A percentile compares a stretch with the other conserved stretches of the same genome.
These are phyloP conservation scores for Pipistrellus pygmaeus DNA, from an alignment of 2,797 vertebrate species.

Conservation along the genomic window DNA sequence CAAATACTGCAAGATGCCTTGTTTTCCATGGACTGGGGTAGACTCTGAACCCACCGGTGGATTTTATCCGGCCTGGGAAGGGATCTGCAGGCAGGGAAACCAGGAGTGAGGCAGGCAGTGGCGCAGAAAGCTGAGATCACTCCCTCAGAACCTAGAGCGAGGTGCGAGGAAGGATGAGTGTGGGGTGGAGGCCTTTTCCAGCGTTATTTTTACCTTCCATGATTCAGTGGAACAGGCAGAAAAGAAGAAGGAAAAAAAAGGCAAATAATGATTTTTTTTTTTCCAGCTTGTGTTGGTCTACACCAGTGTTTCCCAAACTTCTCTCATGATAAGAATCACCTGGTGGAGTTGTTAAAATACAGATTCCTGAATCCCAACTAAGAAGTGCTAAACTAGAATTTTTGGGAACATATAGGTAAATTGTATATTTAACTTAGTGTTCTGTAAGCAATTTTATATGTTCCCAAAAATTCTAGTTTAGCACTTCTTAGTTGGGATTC, in stretches of 20 bases:
- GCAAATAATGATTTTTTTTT: conserved; percentile 3
- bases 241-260: neutral
- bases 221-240: conserved; percentile 12
- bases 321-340: too few relatives aligned
- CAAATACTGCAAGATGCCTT: neutral
- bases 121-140: neutral
- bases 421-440: too few relatives aligned
- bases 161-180: neutral
- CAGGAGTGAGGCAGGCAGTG: neutral
- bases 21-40: neutral
- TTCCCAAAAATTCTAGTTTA: too few relatives aligned
- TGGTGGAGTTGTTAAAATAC: too few relatives aligned
- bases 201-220: neutral
- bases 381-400: too few relatives aligned
- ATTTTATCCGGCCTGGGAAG: conserved; percentile 10
- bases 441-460: too few relatives aligned
- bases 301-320: too few relatives aligned
- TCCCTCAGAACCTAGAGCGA: neutral
- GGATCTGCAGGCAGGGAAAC: neutral
- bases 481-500: too few relatives aligned
- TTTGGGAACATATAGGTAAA: too few relatives aligned
- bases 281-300: neutral
- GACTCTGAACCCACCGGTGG: neutral
- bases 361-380: too few relatives aligned
- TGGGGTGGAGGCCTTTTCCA: neutral